Evolutionary conservation across 2,797 vertebrate genomes (phyloP).

Genomic region (Sebastes nivosus): DNA sequence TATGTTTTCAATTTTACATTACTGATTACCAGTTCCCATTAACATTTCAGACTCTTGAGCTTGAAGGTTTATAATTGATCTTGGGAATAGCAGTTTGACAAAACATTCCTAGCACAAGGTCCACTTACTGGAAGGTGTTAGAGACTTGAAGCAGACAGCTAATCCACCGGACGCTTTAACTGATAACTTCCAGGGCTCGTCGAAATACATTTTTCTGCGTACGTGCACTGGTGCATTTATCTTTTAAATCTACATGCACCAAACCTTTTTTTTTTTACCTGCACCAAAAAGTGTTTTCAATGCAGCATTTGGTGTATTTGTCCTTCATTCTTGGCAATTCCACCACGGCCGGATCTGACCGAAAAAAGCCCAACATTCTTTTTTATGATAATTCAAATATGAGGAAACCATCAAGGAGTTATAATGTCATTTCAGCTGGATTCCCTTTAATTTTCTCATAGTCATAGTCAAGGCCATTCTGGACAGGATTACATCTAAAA

Average conservation of each 20-base stretch:
- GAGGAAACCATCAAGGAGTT: neutral
- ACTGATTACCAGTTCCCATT: neutral
- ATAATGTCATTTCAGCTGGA: too few species aligned
- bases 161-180: neutral
- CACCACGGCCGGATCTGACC: neutral
- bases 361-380: neutral
- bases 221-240: too few species aligned
- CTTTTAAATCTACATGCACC: too few species aligned
- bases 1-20: neutral
- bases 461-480: neutral
- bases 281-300: too few species aligned
- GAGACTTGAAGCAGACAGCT: neutral
- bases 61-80: too few species aligned
- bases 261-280: neutral
- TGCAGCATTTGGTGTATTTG: neutral
- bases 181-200: too few species aligned
- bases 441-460: too few species aligned
- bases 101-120: neutral
- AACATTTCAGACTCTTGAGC: too few species aligned
- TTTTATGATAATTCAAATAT: neutral
- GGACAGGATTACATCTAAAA: neutral
- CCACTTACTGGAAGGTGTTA: too few species aligned
- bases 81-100: too few species aligned
- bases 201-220: too few species aligned
- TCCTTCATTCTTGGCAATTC: too few species aligned